Conservation (phyloP, 2,113 vertebrate species). For the Rattus norvegicus region GRCr8 NC_086025.1:53809501-53810000, state of each 20-base stretch:
- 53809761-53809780: not conserved
- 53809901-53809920: not conserved
- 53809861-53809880: not conserved
- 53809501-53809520: not conserved
- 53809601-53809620: not conserved
- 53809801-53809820: not conserved
- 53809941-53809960: not conserved
- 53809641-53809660: not conserved
- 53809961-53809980: constrained; percentile 24
- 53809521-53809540: not conserved
- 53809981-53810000: not conserved
- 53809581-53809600: not conserved
- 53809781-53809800: not conserved
- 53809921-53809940: not conserved
- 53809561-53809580: not conserved
- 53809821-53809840: constrained; percentile 2
- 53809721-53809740: not conserved
- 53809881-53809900: not conserved
- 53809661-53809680: not conserved
- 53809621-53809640: not conserved
- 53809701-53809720: not conserved
- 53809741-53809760: not conserved
- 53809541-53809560: not conserved
- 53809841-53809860: not conserved
- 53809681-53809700: not conserved